Conservation (phyloP, 2,888 invertebrate species). For the Eremobia ochroleuca region DNA sequence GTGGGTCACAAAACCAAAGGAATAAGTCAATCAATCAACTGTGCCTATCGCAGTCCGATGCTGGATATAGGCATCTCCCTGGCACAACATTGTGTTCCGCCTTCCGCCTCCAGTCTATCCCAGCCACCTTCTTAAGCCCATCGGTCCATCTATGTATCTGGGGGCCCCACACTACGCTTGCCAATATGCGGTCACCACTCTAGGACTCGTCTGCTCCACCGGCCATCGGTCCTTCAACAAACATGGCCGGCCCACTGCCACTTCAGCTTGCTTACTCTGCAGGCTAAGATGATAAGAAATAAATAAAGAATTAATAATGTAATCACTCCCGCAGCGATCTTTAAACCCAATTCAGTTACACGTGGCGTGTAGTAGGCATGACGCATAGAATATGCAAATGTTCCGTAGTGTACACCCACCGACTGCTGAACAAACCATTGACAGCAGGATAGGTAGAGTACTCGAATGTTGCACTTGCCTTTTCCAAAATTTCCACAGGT, state of each 20-base stretch:
- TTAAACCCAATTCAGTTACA: constrained; percentile 40
- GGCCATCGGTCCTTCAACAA: neutral
- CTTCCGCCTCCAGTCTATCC: neutral
- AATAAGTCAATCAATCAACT: neutral
- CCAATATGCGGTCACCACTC: neutral
- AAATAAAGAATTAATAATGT: constrained; percentile 14
- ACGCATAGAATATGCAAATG: constrained; percentile 38
- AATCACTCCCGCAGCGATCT: constrained; percentile 40
- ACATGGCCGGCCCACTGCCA: neutral
- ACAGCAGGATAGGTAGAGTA: neutral
- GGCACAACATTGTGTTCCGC: neutral
- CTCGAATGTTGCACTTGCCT: neutral
- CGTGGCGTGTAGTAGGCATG: constrained; percentile 24
- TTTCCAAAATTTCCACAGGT: neutral
- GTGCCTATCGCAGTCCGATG: neutral
- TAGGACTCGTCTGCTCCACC: neutral
- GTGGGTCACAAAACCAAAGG: neutral
- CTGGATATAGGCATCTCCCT: neutral
- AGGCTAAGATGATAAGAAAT: neutral
- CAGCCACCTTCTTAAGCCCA: neutral
- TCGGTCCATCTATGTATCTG: neutral
- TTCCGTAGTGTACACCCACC: neutral
- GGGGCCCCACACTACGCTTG: neutral
- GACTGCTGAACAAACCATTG: neutral
- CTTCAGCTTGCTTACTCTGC: neutral